Percentiles rank a stretch among this genome's conserved stretches.
Conservation (phyloP, 2,888 invertebrate genomes). For the Orthosia gracilis region DNA sequence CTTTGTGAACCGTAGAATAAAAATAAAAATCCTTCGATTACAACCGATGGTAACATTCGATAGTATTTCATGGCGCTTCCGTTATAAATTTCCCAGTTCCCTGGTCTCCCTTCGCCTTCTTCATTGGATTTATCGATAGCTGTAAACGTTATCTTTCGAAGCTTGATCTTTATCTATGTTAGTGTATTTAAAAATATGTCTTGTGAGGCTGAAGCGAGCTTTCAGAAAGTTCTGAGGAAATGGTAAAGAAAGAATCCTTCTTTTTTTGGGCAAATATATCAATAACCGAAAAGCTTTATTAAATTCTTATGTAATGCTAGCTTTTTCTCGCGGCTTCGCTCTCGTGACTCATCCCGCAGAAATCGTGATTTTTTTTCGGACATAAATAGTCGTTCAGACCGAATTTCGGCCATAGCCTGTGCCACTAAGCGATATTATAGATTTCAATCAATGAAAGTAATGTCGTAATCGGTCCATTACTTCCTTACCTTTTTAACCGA, state of each 20-base stretch:
- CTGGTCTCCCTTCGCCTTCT: conserved; percentile 57
- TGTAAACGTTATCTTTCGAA: conserved; percentile 72
- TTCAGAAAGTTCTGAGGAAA: conserved; percentile 4
- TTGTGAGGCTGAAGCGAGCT: conserved; percentile 14
- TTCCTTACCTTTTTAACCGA: no score
- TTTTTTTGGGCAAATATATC: neutral
- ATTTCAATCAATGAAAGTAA: no score
- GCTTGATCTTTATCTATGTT: conserved; percentile 61
- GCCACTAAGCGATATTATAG: no score
- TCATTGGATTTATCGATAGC: conserved; percentile 70
- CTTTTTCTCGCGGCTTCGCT: no score
- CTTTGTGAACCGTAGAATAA: conserved; percentile 74
- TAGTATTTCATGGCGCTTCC: conserved; percentile 76
- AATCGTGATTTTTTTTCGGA: no score
- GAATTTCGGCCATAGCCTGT: no score
- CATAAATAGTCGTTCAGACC: no score
- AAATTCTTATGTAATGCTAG: neutral
- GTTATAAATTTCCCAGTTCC: conserved; percentile 75
- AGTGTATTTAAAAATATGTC: conserved; percentile 61
- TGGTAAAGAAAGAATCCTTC: no score
- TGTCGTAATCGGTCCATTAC: no score
- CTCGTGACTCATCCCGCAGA: no score
- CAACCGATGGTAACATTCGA: conserved; percentile 74
- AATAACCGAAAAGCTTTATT: neutral
- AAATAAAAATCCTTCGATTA: conserved; percentile 78